Base-by-base conservation (phyloP, 2,888 invertebrate species). In the Zygogramma bicolorata region DNA sequence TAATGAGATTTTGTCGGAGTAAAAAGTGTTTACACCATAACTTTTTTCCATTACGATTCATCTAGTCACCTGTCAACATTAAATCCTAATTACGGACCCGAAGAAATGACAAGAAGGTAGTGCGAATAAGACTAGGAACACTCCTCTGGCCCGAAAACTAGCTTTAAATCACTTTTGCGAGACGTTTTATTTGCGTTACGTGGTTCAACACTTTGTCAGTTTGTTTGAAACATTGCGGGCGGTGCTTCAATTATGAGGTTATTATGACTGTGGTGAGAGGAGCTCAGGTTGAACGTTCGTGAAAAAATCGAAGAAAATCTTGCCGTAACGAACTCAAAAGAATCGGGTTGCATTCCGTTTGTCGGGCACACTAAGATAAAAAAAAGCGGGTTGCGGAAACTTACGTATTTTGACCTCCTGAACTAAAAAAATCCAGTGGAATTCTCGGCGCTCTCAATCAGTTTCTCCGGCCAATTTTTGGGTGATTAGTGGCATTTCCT, bases 101-200 rank as follows among this genome's bases (percentile, higher is more conserved):
- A 67, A 62, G 38, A 60, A 42, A 29, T 38, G 59, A 49, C 60
- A 38, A 58, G 46, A 59, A 40, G 34, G 53, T 67, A 29, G 58
- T 22, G 46, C 67, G 29, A 63, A 46, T 46, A 63, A 15, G 25
- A 46, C 10, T 29, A 27, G 18, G 29, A 40, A 46, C 46, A 46
- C 62, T 46, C 63, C 46, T 63, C 38, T 63, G 25, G 62, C 27
- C n/a, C 62, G 62, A 46, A 62, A 58, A 22, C 22, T 34, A 59
- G 34, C 22, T 63, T 29, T 71, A 71, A 71, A 71, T 71, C 66
- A 71, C 40, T 59, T 63, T 27, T 40, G 42, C 60, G 34, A 68
- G 71, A 65, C 71, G 67, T 63, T 67, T 27, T 71, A 68, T 65
- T 71, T 66, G 38, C 62, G 59, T 71, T 68, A 63, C 68, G 58